Conservation (phyloP, 1,140 invertebrate species). For the Hycleus phaleratus region DNA sequence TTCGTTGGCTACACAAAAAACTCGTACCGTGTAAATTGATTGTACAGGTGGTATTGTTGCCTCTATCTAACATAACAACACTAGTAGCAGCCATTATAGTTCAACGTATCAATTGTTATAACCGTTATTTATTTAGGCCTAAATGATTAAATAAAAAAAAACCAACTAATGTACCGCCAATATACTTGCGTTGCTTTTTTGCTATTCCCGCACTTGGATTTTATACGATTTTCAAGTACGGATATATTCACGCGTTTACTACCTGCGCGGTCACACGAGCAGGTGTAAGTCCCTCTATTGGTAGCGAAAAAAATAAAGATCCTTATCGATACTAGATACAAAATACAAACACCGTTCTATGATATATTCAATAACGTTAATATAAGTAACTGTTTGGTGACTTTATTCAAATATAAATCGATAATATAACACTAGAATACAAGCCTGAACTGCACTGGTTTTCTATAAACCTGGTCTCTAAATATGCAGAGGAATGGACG, state of each 20-base stretch:
- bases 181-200: constrained; percentile 25
- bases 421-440: neutral
- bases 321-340: neutral
- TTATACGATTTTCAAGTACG: constrained; percentile 1
- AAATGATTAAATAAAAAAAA: neutral
- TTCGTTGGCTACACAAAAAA: neutral
- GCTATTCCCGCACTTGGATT: constrained; percentile 28
- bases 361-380: neutral
- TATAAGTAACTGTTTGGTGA: neutral
- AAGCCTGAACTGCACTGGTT: constrained; percentile 10
- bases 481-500: constrained; percentile 30
- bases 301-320: constrained; percentile 32
- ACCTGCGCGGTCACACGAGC: constrained; percentile 34
- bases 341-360: neutral
- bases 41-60: constrained; percentile 91
- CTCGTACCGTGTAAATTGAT: constrained; percentile 86
- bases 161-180: constrained; percentile 11
- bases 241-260: constrained; percentile 23
- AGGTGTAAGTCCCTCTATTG: constrained; percentile 39
- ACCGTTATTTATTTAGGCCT: constrained; percentile 12
- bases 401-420: constrained; percentile 2
- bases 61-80: constrained; percentile 86
- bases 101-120: neutral
- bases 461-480: constrained; percentile 12
- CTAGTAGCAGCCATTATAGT: constrained; percentile 66